Percentiles rank a stretch among this genome's conserved stretches.
Evolutionary conservation across 2,888 invertebrate genomes (phyloP).

Genomic region (Tenthredo notha): DNA sequence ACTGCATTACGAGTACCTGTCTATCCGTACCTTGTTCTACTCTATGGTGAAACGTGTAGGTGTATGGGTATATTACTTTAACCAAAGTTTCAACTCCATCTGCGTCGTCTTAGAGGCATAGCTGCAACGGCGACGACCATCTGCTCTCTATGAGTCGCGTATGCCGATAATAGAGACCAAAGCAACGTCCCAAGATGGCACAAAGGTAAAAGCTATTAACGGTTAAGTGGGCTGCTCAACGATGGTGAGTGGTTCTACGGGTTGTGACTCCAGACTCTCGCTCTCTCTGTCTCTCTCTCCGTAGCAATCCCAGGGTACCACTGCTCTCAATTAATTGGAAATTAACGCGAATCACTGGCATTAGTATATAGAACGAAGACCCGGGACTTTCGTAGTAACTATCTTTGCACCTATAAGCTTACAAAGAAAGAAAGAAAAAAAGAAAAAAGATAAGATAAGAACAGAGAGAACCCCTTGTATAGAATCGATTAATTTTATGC

Average conservation of each 20-base stretch:
- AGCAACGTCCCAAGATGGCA: slow-evolving; percentile 58
- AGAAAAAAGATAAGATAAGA: background rate
- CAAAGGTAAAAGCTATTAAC: slow-evolving; percentile 67
- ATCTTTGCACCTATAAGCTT: background rate
- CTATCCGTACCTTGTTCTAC: background rate
- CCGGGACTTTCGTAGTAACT: background rate
- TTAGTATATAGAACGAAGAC: slow-evolving; percentile 46
- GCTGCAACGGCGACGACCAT: slow-evolving; percentile 28
- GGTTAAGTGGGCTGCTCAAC: slow-evolving; percentile 67
- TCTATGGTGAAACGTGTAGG: background rate
- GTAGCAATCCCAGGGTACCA: slow-evolving; percentile 37
- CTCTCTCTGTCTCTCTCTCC: background rate
- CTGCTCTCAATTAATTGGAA: slow-evolving; percentile 59
- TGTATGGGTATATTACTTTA: slow-evolving; percentile 17
- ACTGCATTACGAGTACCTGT: slow-evolving; percentile 35
- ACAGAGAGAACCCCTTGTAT: background rate
- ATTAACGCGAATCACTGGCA: slow-evolving; percentile 59
- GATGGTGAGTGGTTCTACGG: slow-evolving; percentile 57
- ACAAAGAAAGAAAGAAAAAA: background rate
- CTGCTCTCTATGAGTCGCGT: slow-evolving; percentile 38
- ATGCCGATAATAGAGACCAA: slow-evolving; percentile 53
- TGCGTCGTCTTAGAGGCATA: slow-evolving; percentile 12
- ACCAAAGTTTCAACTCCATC: slow-evolving; percentile 22
- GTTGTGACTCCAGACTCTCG: slow-evolving; percentile 9
- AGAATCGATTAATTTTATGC: slow-evolving; percentile 1